phyloP scores from a whole-genome alignment of 2,797 vertebrate species.

The Fratercula arctica region DNA sequence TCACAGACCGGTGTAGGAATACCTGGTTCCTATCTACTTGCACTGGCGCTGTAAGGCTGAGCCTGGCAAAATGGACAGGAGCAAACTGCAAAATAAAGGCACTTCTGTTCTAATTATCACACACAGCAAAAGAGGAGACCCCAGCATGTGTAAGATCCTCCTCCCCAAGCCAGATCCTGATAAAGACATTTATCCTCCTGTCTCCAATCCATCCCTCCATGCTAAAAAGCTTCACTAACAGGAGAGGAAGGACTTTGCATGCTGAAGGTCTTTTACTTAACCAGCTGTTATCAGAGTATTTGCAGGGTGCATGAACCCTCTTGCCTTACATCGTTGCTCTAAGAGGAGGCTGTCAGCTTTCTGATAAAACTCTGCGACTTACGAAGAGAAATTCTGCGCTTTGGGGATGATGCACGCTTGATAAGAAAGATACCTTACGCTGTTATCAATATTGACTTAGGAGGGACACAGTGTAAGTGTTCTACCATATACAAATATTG shows the following conservation, averaged over 20 bases:
- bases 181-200: neutral
- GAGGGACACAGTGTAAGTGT: neutral
- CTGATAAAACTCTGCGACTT: neutral
- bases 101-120: neutral
- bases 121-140: neutral
- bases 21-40: neutral
- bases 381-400: neutral
- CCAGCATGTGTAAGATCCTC: neutral
- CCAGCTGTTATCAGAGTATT: constrained; percentile 1
- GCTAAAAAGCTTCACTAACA: neutral
- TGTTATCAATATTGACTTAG: neutral
- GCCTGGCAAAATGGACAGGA: neutral
- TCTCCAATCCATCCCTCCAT: neutral
- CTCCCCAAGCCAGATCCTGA: neutral
- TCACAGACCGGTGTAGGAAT: neutral
- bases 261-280: constrained; percentile 41
- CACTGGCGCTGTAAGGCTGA: neutral
- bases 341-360: neutral
- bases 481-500: neutral
- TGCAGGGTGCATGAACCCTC: constrained; percentile 2
- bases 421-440: neutral
- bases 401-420: neutral
- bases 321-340: neutral
- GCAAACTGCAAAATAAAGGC: neutral
- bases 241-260: neutral